Evolutionary conservation across 2,113 vertebrate genomes (phyloP), one percentile per base, ranked within the genome.

Genomic region (Desmodus rotundus): DNA sequence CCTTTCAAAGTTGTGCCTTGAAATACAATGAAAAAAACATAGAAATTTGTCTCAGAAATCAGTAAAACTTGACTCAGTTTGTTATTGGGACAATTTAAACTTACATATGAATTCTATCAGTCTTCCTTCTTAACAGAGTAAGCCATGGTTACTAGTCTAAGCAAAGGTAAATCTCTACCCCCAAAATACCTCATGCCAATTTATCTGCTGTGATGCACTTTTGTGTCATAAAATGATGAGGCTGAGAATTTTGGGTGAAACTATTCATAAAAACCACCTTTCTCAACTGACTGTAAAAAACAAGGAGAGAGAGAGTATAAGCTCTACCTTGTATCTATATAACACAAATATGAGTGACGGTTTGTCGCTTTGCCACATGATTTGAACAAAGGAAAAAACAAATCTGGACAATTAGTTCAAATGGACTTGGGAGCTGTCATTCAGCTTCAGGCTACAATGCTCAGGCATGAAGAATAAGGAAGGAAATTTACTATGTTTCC

Each of bases 71-170:
- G 80, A 92, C 86, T 92, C 45, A 47, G 87, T 97, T 93, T 97
- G 91, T 96, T 87, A 74, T 80, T 96, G 43, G 96, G 76, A 31
- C 94, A 63, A 87, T 98, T 97, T 90, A 97, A 81, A 45, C 93
- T 96, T 96, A 96, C 86, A 95, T 97, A 61, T 95, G 73, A 96
- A 92, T 91, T 95, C 97, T 88, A 92, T 95, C 45, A 0, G 43
- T 96, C 87, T 95, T 88, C 38, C 72, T 93, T 96, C 94, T 70
- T 89, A 93, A 89, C 93, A 97, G 92, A 97, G 95, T 97, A 96
- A 86, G 78, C 31, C 85, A 50, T 87, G 80, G 84, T 86, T 93
- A 67, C 76, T 93, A 92, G 76, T 82, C 85, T 94, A 82, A 87
- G 91, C 82, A 96, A 96, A 90, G 76, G 93, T 26, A 95, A 90